A percentile compares a stretch with the other conserved stretches of the same genome.
These are phyloP conservation scores for Nomada ruficornis DNA, from an alignment of 2,888 invertebrate genomes.

Conservation along the genomic window DNA sequence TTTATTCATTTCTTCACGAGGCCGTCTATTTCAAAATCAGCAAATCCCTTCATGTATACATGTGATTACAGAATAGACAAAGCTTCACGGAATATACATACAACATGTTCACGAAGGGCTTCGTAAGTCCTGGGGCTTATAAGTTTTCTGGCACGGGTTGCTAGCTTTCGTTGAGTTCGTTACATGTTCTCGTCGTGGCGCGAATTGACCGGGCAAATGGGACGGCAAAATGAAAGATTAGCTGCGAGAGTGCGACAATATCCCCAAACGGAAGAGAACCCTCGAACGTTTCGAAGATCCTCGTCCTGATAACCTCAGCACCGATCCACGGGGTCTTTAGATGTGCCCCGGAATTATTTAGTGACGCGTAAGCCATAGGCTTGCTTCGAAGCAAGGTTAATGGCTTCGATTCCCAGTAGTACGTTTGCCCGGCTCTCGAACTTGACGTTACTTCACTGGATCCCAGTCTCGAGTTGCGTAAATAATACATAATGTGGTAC, in stretches of 20 bases:
- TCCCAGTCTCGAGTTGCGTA: slow-evolving; percentile 38
- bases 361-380: slow-evolving; percentile 75
- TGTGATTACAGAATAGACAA: too few species aligned
- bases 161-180: slow-evolving; percentile 18
- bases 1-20: too few species aligned
- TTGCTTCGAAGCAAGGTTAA: slow-evolving; percentile 75
- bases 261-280: slow-evolving; percentile 55
- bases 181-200: slow-evolving; percentile 1
- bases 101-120: neutral
- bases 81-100: neutral
- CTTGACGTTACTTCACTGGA: slow-evolving; percentile 69
- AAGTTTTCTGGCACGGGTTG: neutral
- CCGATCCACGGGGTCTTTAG: slow-evolving; percentile 61
- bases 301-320: slow-evolving; percentile 63
- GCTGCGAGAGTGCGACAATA: slow-evolving; percentile 58
- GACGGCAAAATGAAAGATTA: slow-evolving; percentile 71
- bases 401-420: slow-evolving; percentile 80
- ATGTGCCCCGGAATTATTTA: slow-evolving; percentile 79
- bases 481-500: slow-evolving; percentile 57
- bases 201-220: slow-evolving; percentile 63
- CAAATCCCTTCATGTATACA: too few species aligned
- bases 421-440: slow-evolving; percentile 63
- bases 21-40: too few species aligned
- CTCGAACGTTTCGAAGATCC: slow-evolving; percentile 64
- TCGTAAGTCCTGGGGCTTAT: neutral